Evolutionary conservation across 2,888 invertebrate species (phyloP).

Genomic region (Agrochola lota): DNA sequence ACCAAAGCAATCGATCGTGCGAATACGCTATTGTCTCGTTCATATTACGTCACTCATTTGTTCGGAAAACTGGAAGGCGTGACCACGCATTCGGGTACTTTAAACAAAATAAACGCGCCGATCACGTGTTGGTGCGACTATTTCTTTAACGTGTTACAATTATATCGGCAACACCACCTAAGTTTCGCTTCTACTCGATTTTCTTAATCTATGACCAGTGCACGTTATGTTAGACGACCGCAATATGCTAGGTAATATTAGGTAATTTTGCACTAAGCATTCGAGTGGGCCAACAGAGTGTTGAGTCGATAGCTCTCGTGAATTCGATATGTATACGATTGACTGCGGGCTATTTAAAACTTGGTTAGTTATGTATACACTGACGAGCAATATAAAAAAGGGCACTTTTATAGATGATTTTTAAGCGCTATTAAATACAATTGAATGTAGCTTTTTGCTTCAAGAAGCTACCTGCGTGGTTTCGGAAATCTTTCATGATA

Average conservation of each 20-base stretch:
- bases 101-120: neutral
- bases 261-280: neutral
- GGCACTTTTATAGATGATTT: too few relatives aligned
- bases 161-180: too few relatives aligned
- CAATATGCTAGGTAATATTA: conserved; percentile 20
- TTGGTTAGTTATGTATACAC: neutral
- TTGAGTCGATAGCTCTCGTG: neutral
- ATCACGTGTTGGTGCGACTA: neutral
- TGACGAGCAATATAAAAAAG: too few relatives aligned
- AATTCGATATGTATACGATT: conserved; percentile 15
- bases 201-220: neutral
- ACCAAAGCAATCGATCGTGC: neutral
- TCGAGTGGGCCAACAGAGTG: neutral
- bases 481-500: too few relatives aligned
- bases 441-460: too few relatives aligned
- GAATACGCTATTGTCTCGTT: neutral
- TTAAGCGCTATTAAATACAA: too few relatives aligned
- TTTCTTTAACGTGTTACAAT: neutral
- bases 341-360: neutral
- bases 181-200: neutral
- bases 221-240: neutral
- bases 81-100: neutral
- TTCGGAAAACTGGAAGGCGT: neutral
- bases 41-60: neutral
- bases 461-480: too few relatives aligned